Conservation (phyloP, 2,113 vertebrate genomes). For the Hippocampus mohnikei region DNA sequence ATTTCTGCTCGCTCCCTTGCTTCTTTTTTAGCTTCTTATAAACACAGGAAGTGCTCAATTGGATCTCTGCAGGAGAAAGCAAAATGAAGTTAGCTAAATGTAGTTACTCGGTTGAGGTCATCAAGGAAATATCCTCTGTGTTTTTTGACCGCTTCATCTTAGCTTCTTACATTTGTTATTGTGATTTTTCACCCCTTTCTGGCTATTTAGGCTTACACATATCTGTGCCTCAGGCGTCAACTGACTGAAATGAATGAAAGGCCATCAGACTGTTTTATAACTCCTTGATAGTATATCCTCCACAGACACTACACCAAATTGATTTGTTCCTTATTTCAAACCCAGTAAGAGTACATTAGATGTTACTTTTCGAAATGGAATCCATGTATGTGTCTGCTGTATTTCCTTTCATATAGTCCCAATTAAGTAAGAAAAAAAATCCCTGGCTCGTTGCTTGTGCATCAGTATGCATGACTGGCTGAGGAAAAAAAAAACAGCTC, state of each 20-base stretch:
- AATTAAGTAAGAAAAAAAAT: constrained; percentile 44
- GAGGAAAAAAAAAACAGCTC: constrained; percentile 25
- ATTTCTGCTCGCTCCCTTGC: not conserved
- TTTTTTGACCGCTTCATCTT: constrained; percentile 12
- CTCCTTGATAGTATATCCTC: not conserved
- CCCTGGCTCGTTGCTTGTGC: constrained; percentile 25
- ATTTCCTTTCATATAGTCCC: constrained; percentile 24
- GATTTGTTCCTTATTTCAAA: not conserved
- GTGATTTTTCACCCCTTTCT: no score
- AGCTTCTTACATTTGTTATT: not conserved
- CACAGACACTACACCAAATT: not conserved
- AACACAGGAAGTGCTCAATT: constrained; percentile 63
- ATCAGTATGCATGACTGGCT: constrained; percentile 38
- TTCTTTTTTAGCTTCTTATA: constrained; percentile 40
- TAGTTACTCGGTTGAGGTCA: constrained; percentile 53
- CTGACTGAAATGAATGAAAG: constrained; percentile 16
- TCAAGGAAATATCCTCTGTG: constrained; percentile 36
- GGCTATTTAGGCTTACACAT: not conserved
- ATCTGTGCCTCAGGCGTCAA: constrained; percentile 35
- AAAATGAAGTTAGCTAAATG: constrained; percentile 69
- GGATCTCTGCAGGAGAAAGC: constrained; percentile 61
- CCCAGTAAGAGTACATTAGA: not conserved
- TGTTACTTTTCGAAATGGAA: constrained; percentile 27
- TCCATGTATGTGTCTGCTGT: constrained; percentile 24
- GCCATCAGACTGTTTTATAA: constrained; percentile 1